Conservation (phyloP, 2,797 vertebrate species). For the Notolabrus celidotus region DNA sequence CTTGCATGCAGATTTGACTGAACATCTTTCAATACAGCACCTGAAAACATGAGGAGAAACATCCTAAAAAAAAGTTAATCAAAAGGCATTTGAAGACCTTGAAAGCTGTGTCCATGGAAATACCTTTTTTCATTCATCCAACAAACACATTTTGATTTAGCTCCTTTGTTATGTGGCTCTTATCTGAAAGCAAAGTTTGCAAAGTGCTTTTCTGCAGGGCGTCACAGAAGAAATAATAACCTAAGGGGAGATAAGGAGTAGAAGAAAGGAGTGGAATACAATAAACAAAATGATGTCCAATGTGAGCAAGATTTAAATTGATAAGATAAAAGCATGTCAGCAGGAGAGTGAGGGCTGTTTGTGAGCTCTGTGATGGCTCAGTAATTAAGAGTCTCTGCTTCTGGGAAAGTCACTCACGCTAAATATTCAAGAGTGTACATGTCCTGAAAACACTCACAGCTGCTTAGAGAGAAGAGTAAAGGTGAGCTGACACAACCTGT, state of each 20-base stretch:
- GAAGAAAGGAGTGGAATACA: constrained; percentile 2
- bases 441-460: constrained; percentile 15
- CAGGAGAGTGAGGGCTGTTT: neutral
- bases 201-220: neutral
- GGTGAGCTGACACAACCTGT: constrained; percentile 28
- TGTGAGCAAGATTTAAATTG: constrained; percentile 2
- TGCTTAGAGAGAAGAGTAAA: constrained; percentile 16
- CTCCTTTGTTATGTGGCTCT: constrained; percentile 1
- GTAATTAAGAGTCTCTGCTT: constrained; percentile 33
- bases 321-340: constrained; percentile 25
- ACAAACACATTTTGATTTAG: constrained; percentile 15
- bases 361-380: constrained; percentile 12
- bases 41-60: neutral
- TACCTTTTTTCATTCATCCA: neutral
- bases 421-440: constrained; percentile 35
- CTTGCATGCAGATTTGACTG: constrained; percentile 4
- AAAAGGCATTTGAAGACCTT: constrained; percentile 2
- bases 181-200: constrained; percentile 10
- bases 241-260: neutral
- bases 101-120: neutral
- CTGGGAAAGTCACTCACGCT: constrained; percentile 12
- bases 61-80: constrained; percentile 1
- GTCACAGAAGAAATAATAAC: constrained; percentile 17
- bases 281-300: neutral
- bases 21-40: neutral